Evolutionary conservation across 2,113 vertebrate genomes (phyloP), one percentile per base, ranked within the genome.

Genomic region (Phycodurus eques): DNA sequence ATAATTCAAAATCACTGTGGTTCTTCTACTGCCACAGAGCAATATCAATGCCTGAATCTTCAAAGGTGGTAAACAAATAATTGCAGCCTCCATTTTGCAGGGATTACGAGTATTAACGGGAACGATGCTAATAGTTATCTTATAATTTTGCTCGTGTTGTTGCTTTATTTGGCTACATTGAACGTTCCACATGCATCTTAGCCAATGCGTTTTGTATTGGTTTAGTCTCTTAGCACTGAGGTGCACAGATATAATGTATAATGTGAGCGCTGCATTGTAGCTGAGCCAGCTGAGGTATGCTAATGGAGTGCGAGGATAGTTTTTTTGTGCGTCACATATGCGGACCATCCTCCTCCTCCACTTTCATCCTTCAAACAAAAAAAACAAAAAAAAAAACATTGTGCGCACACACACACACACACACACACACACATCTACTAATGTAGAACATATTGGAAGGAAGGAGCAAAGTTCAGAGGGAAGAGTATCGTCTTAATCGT

Each of bases 381-480:
- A 27, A 27, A 27, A 1, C 27, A 27, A 27, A 27, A 27, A 27
- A 27, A 27, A 27, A 27, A 27, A 85, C 84, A 78, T 73, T 76
- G 80, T 12, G 15, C 31, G 2, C 59, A 9, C 51, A 14, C 46
- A 47, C 12, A 15, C n/a, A 57, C 54, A 27, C n/a, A 57, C 20
- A 27, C n/a, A 27, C 8, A 19, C 70, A 78, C 82, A 84, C 64
- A 82, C 73, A 77, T 67, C 74, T 73, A 68, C 85, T 92, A 92
- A 93, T 86, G 87, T 75, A 81, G 85, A 92, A 89, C 90, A 92
- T 79, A 87, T 71, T 88, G 88, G 80, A 84, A 64, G 72, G 66
- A 46, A 51, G 72, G 77, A 65, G 54, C 53, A 68, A 31, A 67
- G 17, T 54, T 64, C 66, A 53, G 71, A 75, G 15, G 62, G 22